Evolutionary conservation across 2,797 vertebrate genomes (phyloP).

Genomic region (Coregonus suidteri): DNA sequence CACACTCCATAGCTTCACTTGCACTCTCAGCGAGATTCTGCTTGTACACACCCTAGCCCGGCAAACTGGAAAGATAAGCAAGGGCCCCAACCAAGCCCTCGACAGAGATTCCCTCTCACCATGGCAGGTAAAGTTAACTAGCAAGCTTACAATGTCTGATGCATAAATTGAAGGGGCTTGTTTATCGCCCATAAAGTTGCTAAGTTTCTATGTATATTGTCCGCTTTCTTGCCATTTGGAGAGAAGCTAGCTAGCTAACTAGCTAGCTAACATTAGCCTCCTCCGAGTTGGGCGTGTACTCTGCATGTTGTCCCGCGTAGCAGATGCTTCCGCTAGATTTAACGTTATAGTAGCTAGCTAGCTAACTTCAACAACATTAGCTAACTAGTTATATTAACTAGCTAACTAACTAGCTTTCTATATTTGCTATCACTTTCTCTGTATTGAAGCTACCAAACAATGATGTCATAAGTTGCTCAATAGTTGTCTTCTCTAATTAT

Average conservation of each 20-base stretch:
- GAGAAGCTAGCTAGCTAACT: neutral
- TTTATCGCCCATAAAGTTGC: neutral
- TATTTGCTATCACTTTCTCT: slow-evolving; percentile 27
- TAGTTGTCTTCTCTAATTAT: no score
- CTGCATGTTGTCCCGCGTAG: no score
- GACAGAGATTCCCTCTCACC: slow-evolving; percentile 41
- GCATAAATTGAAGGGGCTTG: no score
- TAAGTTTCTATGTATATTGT: slow-evolving; percentile 13
- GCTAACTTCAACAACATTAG: slow-evolving; percentile 8
- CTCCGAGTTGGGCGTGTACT: no score
- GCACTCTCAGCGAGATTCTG: neutral
- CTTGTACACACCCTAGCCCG: neutral
- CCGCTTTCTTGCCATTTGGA: slow-evolving; percentile 21
- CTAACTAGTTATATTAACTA: no score
- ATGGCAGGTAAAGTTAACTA: slow-evolving; percentile 72
- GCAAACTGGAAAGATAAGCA: neutral
- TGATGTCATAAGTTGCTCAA: neutral
- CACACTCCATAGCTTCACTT: no score
- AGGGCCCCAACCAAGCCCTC: slow-evolving; percentile 37
- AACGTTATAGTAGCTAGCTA: no score
- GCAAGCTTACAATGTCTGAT: no score
- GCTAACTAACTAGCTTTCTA: slow-evolving; percentile 25
- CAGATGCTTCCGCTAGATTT: no score
- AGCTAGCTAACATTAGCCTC: no score
- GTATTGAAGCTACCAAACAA: neutral